Evolutionary conservation across 2,113 vertebrate genomes (phyloP).

Genomic region (Saimiri boliviensis): DNA sequence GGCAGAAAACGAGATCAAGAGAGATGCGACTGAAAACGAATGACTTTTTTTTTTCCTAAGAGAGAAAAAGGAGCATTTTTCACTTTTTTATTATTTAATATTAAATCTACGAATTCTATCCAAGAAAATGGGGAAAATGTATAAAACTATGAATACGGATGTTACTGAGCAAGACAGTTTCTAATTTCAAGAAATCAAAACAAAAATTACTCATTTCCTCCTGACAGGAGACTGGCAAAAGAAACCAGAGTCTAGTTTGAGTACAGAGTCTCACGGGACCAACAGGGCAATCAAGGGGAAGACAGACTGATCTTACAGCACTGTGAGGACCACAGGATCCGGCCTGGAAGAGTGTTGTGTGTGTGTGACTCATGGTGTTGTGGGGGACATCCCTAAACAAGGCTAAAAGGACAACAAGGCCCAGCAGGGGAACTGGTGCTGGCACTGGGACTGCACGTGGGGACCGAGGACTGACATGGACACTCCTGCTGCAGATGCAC

Average conservation of each 20-base stretch:
- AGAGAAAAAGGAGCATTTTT: neutral
- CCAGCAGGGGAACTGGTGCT: neutral
- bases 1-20: neutral
- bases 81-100: neutral
- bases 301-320: neutral
- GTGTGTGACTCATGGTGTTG: neutral
- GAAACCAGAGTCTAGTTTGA: neutral
- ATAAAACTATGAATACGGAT: neutral
- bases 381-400: neutral
- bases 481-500: neutral
- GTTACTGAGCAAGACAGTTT: neutral
- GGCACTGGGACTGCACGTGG: neutral
- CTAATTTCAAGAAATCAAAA: neutral
- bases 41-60: neutral
- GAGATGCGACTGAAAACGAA: neutral
- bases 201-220: neutral
- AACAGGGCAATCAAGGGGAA: neutral
- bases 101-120: neutral
- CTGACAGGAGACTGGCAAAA: neutral
- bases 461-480: neutral
- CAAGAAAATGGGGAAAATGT: conserved; percentile 33
- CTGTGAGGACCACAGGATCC: neutral
- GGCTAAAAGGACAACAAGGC: neutral
- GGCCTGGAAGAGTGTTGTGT: neutral
- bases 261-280: neutral